Conservation (phyloP, 2,888 invertebrate genomes). For the Latrodectus hesperus region DNA sequence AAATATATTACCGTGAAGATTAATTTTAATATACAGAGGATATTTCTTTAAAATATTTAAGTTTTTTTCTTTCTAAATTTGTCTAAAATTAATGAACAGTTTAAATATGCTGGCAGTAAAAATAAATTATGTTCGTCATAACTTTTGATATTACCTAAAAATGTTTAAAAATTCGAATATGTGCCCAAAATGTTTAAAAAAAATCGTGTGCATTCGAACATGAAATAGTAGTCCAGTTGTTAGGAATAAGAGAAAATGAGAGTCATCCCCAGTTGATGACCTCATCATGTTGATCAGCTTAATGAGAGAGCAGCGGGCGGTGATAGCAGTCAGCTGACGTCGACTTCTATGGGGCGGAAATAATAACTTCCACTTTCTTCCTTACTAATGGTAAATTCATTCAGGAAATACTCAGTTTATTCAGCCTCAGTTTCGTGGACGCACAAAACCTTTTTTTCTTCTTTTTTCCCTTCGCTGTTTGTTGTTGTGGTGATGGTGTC, state of each 20-base stretch:
- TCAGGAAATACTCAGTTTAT: slow-evolving; percentile 57
- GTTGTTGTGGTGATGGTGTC: slow-evolving; percentile 2
- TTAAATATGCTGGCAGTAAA: too few species aligned
- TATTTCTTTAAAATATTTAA: too few species aligned
- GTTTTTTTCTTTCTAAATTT: too few species aligned
- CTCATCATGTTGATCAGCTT: too few species aligned
- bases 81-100: too few species aligned
- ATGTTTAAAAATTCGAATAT: too few species aligned
- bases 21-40: too few species aligned
- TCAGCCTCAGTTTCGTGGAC: slow-evolving; percentile 17
- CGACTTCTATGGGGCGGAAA: slow-evolving; percentile 42
- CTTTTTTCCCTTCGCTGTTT: not conserved
- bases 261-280: not conserved
- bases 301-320: too few species aligned
- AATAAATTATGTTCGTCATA: too few species aligned
- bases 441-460: not conserved
- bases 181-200: too few species aligned
- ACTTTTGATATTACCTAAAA: too few species aligned
- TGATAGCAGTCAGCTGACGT: slow-evolving; percentile 48
- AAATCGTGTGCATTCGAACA: not conserved
- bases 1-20: too few species aligned
- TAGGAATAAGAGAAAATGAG: not conserved
- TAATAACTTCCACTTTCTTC: slow-evolving; percentile 61
- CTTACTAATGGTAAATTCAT: slow-evolving; percentile 38
- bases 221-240: not conserved